Percentiles rank a stretch among this genome's conserved stretches.
Evolutionary conservation across 2,113 vertebrate genomes (phyloP).

Genomic region (Dicentrarchus labrax): DNA sequence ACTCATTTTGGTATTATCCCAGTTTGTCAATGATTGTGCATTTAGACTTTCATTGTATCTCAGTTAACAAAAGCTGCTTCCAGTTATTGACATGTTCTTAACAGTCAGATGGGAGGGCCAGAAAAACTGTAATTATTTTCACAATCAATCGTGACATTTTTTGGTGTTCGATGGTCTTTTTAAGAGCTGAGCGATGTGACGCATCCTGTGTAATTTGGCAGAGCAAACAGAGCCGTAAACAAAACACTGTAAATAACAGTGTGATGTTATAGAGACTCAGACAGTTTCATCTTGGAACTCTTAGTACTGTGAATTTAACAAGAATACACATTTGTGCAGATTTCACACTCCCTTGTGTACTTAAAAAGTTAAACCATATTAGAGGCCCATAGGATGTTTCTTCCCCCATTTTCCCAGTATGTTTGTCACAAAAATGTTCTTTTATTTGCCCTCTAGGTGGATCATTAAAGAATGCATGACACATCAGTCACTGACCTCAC

Average conservation of each 20-base stretch:
- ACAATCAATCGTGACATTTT: not conserved
- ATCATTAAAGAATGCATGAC: constrained; percentile 50
- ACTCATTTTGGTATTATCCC: not conserved
- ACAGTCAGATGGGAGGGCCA: not conserved
- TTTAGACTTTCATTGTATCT: constrained; percentile 2
- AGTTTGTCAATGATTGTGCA: not conserved
- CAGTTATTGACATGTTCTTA: constrained; percentile 25
- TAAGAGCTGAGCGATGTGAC: constrained; percentile 15
- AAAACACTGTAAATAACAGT: not conserved
- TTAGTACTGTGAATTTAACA: constrained; percentile 3
- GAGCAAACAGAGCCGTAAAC: not conserved
- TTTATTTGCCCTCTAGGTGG: constrained; percentile 69
- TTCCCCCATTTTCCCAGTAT: not conserved
- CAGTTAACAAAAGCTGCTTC: constrained; percentile 6
- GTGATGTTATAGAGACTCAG: not conserved
- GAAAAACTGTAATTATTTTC: constrained; percentile 3
- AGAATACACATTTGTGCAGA: not conserved
- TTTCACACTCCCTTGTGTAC: not conserved
- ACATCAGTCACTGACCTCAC: constrained; percentile 49
- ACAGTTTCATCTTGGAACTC: constrained; percentile 4
- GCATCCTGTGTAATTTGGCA: constrained; percentile 28
- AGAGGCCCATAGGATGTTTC: not conserved
- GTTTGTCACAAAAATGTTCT: constrained; percentile 8
- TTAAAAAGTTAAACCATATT: not conserved
- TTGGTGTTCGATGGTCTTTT: constrained; percentile 14